Conservation (phyloP, 2,888 invertebrate species). For the Vannuccia rotundouncinata region DNA sequence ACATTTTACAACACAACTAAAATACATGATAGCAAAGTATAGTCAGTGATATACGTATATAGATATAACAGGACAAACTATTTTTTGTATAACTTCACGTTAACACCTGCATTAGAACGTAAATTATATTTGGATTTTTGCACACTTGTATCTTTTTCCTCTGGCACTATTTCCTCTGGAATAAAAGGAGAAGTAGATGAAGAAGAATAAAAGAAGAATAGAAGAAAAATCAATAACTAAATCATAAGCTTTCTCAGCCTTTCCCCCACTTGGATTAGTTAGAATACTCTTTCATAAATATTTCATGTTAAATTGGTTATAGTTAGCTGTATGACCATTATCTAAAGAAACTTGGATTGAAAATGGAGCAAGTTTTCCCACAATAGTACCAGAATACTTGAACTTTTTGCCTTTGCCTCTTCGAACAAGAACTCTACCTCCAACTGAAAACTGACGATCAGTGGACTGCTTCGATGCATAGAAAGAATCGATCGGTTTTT, state of each 20-base stretch:
- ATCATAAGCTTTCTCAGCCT: conserved; percentile 11
- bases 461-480: conserved; percentile 2
- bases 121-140: too few relatives aligned
- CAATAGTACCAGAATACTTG: conserved; percentile 24
- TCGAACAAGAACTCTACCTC: conserved; percentile 8
- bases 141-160: too few relatives aligned
- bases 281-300: conserved; percentile 6
- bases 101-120: too few relatives aligned
- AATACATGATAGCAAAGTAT: conserved; percentile 24
- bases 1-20: conserved; percentile 17
- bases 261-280: conserved; percentile 15
- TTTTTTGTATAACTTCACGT: too few relatives aligned
- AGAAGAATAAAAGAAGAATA: neutral
- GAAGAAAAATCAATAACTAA: conserved; percentile 1
- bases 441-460: conserved; percentile 18
- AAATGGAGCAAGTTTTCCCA: conserved; percentile 16
- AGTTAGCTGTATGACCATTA: neutral
- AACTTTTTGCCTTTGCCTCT: conserved; percentile 25
- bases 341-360: conserved; percentile 5
- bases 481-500: neutral
- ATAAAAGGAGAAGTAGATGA: conserved; percentile 5
- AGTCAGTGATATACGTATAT: conserved; percentile 3
- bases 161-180: too few relatives aligned
- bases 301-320: conserved; percentile 33
- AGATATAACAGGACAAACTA: too few relatives aligned